These are phyloP conservation scores for Philotrypesis tridentata DNA, from an alignment of 1,140 invertebrate genomes.

Conservation along the genomic window DNA sequence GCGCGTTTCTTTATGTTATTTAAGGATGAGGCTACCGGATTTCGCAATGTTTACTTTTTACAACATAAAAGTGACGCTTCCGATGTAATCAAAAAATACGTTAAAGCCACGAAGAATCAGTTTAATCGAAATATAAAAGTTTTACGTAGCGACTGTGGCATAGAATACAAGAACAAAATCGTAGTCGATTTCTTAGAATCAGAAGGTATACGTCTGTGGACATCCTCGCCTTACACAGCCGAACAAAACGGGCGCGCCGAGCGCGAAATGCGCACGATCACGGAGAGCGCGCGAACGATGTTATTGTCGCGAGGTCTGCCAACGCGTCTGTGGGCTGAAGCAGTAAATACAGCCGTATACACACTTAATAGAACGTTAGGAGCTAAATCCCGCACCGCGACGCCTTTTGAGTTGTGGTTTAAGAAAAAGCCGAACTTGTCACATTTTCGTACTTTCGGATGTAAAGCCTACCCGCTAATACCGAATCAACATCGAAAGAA, in stretches of 20 bases:
- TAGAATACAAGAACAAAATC: constrained; percentile 18
- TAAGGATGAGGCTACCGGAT: constrained; percentile 63
- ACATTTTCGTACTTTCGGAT: constrained; percentile 15
- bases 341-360: constrained; percentile 42
- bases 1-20: constrained; percentile 66
- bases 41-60: constrained; percentile 64
- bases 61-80: constrained; percentile 60
- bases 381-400: background rate
- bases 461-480: background rate
- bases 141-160: constrained; percentile 2
- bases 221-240: constrained; percentile 24
- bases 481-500: background rate
- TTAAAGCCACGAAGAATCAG: background rate
- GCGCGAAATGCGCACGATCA: too few species aligned
- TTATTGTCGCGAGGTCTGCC: constrained; percentile 59
- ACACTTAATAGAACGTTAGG: background rate
- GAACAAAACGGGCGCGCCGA: constrained; percentile 41
- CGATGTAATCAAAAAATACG: constrained; percentile 13
- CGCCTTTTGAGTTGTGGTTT: constrained; percentile 24
- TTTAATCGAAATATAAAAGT: constrained; percentile 28
- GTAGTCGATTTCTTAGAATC: constrained; percentile 7
- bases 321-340: constrained; percentile 38
- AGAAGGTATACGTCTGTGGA: background rate
- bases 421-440: background rate
- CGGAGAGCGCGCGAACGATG: too few species aligned